phyloP scores from a whole-genome alignment of 1,140 invertebrate genomes.

The Odontomachus brunneus region DNA sequence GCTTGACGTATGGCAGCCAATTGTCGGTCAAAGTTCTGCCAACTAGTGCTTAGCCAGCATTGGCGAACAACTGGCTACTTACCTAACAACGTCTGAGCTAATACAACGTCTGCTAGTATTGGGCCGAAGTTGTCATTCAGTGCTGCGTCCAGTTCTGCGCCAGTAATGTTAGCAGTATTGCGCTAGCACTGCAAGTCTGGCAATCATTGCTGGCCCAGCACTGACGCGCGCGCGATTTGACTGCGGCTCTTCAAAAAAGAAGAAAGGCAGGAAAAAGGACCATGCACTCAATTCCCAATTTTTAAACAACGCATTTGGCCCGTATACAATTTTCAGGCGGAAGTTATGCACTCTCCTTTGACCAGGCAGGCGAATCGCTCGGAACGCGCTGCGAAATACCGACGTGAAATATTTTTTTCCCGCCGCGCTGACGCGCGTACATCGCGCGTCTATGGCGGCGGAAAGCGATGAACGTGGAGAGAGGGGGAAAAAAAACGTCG shows the following conservation, averaged over 20 bases:
- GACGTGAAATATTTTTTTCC: slow-evolving; percentile 24
- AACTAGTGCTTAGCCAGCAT: too few species aligned
- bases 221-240: not conserved
- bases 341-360: slow-evolving; percentile 53
- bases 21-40: too few species aligned
- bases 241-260: not conserved
- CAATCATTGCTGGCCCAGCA: too few species aligned
- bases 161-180: too few species aligned
- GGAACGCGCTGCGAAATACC: slow-evolving; percentile 46
- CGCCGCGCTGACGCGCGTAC: not conserved
- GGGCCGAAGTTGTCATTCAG: too few species aligned
- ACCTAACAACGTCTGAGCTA: too few species aligned
- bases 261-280: not conserved
- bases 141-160: too few species aligned
- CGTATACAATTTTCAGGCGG: slow-evolving; percentile 27
- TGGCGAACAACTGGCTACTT: too few species aligned
- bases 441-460: not conserved
- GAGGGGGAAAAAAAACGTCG: not conserved
- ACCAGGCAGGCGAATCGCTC: slow-evolving; percentile 58
- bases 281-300: not conserved
- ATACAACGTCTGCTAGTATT: too few species aligned
- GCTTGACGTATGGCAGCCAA: too few species aligned
- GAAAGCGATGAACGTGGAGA: not conserved
- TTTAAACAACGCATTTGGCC: slow-evolving; percentile 15
- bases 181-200: too few species aligned